Evolutionary conservation across 2,797 vertebrate species (phyloP).

Genomic region (Acanthurus lineatus): DNA sequence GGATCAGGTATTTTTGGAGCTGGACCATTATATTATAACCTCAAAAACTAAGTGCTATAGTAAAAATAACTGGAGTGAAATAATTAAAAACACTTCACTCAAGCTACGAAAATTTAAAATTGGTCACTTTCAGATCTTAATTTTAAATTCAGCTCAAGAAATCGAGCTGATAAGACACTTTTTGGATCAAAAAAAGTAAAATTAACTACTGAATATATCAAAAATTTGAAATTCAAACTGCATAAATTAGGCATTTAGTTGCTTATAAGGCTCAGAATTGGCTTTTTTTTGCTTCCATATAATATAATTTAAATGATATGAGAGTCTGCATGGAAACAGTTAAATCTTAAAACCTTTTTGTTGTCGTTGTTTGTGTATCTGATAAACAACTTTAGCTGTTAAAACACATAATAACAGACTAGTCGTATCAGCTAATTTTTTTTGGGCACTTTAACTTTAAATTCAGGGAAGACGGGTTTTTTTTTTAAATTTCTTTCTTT

Average conservation of each 20-base stretch:
- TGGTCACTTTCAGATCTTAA: no score
- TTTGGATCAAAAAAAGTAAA: no score
- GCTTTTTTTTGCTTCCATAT: slow-evolving; percentile 40
- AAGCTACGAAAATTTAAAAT: no score
- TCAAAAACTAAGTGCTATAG: background rate
- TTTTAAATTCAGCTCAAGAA: no score
- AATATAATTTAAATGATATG: slow-evolving; percentile 32
- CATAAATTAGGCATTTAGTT: background rate
- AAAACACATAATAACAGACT: slow-evolving; percentile 42
- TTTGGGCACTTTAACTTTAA: slow-evolving; percentile 85
- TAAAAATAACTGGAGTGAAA: background rate
- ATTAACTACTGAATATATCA: no score
- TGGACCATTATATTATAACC: background rate
- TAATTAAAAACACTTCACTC: background rate
- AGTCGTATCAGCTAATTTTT: slow-evolving; percentile 53
- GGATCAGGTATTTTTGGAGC: background rate
- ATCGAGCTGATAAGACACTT: no score
- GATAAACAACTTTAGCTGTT: slow-evolving; percentile 50
- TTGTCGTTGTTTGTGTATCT: slow-evolving; percentile 44
- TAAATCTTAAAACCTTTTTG: slow-evolving; percentile 50
- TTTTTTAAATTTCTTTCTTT: slow-evolving; percentile 31
- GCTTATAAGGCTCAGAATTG: slow-evolving; percentile 12
- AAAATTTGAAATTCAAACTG: background rate
- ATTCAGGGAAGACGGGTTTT: slow-evolving; percentile 83
- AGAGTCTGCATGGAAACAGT: slow-evolving; percentile 56